phyloP scores from a whole-genome alignment of 2,113 vertebrate species.

The Actenoides hombroni region DNA sequence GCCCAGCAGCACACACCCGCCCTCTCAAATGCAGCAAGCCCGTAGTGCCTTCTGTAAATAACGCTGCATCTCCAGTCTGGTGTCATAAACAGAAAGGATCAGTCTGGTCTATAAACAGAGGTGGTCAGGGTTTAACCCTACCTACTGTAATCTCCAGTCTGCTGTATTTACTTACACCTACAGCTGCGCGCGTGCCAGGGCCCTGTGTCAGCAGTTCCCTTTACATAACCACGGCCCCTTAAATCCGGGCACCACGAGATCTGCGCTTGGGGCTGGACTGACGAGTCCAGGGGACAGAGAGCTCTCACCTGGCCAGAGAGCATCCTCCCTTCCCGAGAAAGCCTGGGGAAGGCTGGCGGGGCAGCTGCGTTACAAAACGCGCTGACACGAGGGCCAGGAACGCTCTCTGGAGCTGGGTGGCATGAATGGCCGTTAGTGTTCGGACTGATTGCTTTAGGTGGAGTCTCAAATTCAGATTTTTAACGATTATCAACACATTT shows the following conservation, averaged over 20 bases:
- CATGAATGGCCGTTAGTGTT: background rate
- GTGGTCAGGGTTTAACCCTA: background rate
- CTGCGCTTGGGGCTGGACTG: background rate
- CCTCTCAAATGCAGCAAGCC: accelerated
- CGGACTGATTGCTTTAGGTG: background rate
- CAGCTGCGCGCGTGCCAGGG: background rate
- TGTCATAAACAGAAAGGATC: background rate
- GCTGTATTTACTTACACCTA: background rate
- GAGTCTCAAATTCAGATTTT: background rate
- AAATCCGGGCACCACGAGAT: background rate
- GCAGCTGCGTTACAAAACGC: accelerated
- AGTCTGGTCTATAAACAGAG: background rate
- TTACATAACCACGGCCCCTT: background rate
- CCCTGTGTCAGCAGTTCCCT: background rate
- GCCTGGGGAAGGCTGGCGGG: background rate
- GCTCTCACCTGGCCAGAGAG: background rate
- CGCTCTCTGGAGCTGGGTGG: background rate
- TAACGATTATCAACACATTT: background rate
- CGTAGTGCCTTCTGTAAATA: background rate
- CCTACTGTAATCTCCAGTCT: background rate
- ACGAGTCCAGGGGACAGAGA: background rate
- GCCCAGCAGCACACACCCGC: background rate
- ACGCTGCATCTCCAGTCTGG: accelerated
- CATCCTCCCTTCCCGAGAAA: accelerated
- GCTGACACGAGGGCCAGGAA: accelerated